Evolutionary conservation across 1,140 invertebrate genomes (phyloP).

Genomic region (Hylaeus anthracinus): DNA sequence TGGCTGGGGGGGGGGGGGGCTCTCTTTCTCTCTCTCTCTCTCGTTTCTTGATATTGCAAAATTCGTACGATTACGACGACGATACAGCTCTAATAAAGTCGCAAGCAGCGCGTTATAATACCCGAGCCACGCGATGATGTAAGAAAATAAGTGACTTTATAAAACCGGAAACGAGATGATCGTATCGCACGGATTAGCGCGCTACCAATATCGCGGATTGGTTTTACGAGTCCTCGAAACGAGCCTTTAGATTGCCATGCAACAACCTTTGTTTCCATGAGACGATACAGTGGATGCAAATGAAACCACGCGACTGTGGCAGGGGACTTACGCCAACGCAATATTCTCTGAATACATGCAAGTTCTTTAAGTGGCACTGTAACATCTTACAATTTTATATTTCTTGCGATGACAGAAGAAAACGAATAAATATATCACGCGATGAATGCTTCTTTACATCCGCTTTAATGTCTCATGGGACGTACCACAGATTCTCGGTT

Average conservation of each 20-base stretch:
- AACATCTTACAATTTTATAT: too few species aligned
- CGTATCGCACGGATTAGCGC: not conserved
- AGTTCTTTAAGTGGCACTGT: too few species aligned
- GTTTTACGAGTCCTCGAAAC: conserved; percentile 18
- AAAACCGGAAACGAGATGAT: conserved; percentile 29
- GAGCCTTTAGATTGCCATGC: conserved; percentile 6
- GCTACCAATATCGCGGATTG: not conserved
- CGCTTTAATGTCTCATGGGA: too few species aligned
- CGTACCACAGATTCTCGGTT: too few species aligned
- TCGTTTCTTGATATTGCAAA: conserved; percentile 20
- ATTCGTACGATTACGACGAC: conserved; percentile 23
- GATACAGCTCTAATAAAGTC: conserved; percentile 13
- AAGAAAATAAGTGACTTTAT: conserved; percentile 46
- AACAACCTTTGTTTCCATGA: not conserved
- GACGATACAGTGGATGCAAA: too few species aligned
- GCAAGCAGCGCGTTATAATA: not conserved
- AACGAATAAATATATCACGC: too few species aligned
- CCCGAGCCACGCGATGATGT: conserved; percentile 13
- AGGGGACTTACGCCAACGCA: too few species aligned
- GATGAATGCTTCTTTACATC: too few species aligned
- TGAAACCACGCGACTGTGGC: too few species aligned
- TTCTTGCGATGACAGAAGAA: too few species aligned
- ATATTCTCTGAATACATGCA: too few species aligned
- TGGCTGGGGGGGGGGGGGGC: not conserved
- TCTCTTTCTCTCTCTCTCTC: not conserved